These are phyloP conservation scores for Drosophila buzzatii DNA, from an alignment of 2,888 invertebrate species.

Conservation along the genomic window DNA sequence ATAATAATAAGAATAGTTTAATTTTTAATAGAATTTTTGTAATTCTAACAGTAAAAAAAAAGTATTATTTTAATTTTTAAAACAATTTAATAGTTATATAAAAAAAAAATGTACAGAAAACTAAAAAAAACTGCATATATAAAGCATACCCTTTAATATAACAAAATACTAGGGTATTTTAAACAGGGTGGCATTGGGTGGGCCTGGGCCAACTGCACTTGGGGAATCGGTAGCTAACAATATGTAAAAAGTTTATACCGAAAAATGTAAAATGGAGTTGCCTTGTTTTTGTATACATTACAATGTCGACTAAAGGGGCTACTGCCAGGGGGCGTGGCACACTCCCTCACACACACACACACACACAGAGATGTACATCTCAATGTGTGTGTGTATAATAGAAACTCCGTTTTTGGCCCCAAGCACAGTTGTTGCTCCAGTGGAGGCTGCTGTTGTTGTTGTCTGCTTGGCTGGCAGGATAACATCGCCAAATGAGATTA, in stretches of 20 bases:
- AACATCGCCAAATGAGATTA: constrained; percentile 81
- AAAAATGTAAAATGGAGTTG: constrained; percentile 65
- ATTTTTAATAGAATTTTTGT: too few species aligned
- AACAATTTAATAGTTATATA: neutral
- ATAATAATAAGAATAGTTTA: too few species aligned
- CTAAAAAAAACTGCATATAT: neutral
- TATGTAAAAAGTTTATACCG: constrained; percentile 70
- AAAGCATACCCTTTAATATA: neutral
- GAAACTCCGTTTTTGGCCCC: constrained; percentile 45
- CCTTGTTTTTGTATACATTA: constrained; percentile 43
- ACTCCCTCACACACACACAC: neutral
- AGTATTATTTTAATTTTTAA: too few species aligned
- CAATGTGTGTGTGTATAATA: constrained; percentile 23
- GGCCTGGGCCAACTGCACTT: constrained; percentile 4
- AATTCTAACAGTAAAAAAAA: too few species aligned
- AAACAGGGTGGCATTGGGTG: constrained; percentile 10
- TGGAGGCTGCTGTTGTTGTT: constrained; percentile 48
- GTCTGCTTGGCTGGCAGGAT: constrained; percentile 64
- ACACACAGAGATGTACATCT: neutral
- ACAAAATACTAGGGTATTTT: constrained; percentile 23
- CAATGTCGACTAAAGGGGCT: constrained; percentile 13
- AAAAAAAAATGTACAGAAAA: neutral
- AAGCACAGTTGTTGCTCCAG: constrained; percentile 50
- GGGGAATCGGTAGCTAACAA: constrained; percentile 43
- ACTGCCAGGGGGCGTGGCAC: neutral